Percentiles rank a stretch among this genome's conserved stretches.
phyloP scores from a whole-genome alignment of 2,888 invertebrate species.

The Tetranychus piercei region DNA sequence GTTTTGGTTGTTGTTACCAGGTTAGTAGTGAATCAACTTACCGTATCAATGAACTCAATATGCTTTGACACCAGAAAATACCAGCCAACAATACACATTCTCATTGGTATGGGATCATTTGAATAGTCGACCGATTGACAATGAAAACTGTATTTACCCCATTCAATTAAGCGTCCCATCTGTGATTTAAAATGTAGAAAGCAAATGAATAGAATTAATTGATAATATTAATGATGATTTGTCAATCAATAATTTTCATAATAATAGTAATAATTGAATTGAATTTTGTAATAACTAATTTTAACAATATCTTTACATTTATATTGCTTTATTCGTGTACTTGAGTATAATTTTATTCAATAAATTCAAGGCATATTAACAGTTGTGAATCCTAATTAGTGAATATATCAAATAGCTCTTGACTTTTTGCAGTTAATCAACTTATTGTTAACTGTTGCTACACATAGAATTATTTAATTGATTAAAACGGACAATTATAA shows the following conservation, averaged over 20 bases:
- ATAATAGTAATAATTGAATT: too few relatives aligned
- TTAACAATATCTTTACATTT: too few relatives aligned
- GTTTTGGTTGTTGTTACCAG: background rate
- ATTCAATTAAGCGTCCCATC: slow-evolving; percentile 46
- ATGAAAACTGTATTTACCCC: slow-evolving; percentile 69
- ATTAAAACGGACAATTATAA: background rate
- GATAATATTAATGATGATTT: background rate
- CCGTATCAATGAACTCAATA: slow-evolving; percentile 13
- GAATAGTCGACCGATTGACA: slow-evolving; percentile 58
- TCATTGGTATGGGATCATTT: slow-evolving; percentile 23
- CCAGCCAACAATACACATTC: slow-evolving; percentile 12
- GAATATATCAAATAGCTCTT: too few relatives aligned
- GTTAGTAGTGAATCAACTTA: slow-evolving; percentile 3
- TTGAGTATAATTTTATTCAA: too few relatives aligned
- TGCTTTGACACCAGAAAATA: slow-evolving; percentile 9
- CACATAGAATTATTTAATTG: too few relatives aligned
- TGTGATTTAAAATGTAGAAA: background rate
- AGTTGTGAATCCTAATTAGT: too few relatives aligned
- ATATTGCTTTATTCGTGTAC: too few relatives aligned
- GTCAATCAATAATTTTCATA: too few relatives aligned
- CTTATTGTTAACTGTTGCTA: too few relatives aligned
- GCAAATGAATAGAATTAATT: background rate
- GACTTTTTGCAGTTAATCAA: too few relatives aligned
- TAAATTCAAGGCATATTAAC: too few relatives aligned
- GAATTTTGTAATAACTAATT: too few relatives aligned